Percentiles rank a stretch among this genome's conserved stretches.
These are phyloP conservation scores for Drosophila nikananu DNA, from an alignment of 1,140 invertebrate species.

Conservation along the genomic window DNA sequence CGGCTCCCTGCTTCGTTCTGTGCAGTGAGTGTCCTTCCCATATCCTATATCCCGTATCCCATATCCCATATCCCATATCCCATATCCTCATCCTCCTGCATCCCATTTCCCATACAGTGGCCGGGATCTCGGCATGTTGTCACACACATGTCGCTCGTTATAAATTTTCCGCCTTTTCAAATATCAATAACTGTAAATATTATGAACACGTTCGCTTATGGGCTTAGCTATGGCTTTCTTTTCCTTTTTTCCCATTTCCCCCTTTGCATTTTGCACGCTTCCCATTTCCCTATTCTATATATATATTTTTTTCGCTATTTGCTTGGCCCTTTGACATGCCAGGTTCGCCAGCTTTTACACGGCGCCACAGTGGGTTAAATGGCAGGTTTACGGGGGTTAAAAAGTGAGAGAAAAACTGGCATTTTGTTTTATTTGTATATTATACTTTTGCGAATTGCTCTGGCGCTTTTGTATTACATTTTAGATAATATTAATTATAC, in stretches of 20 bases:
- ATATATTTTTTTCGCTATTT: constrained; percentile 38
- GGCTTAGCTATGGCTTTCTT: constrained; percentile 65
- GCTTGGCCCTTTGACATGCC: constrained; percentile 64
- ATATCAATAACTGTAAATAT: constrained; percentile 85
- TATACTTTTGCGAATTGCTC: no score
- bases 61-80: not conserved
- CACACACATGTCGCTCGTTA: constrained; percentile 84
- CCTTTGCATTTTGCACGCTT: constrained; percentile 20
- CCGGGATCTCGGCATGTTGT: constrained; percentile 63
- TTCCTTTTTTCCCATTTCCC: constrained; percentile 13
- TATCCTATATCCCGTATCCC: not conserved
- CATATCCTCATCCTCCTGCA: not conserved
- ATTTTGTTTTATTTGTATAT: no score
- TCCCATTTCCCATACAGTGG: not conserved
- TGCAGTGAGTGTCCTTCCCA: constrained; percentile 9
- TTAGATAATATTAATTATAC: no score
- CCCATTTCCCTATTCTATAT: constrained; percentile 2
- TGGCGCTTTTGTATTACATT: no score
- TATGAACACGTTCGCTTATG: constrained; percentile 85
- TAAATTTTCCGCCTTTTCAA: constrained; percentile 85
- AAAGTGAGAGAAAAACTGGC: no score
- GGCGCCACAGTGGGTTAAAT: constrained; percentile 6
- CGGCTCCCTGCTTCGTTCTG: constrained; percentile 10
- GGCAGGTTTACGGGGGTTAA: not conserved
- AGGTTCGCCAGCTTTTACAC: constrained; percentile 23